These are phyloP conservation scores for Leucania comma DNA, from an alignment of 2,888 invertebrate genomes.

Conservation along the genomic window DNA sequence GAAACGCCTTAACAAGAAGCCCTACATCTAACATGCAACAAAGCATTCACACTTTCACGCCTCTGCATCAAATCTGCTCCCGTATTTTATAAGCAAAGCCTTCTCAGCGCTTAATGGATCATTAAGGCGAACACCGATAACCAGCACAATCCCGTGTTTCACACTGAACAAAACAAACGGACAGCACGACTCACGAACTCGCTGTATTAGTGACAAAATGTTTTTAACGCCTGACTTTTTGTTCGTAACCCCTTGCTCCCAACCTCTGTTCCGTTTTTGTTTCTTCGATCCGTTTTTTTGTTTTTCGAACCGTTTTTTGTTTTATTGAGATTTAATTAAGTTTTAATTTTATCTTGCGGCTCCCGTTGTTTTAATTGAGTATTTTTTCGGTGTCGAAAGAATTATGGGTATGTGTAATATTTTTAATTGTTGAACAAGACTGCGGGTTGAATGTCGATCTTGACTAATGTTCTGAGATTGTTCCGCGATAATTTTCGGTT, in stretches of 20 bases:
- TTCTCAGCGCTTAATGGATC: conserved; percentile 63
- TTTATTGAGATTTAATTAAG: conserved; percentile 88
- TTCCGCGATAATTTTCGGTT: conserved; percentile 53
- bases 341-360: conserved; percentile 88
- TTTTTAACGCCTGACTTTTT: conserved; percentile 77
- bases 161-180: conserved; percentile 64
- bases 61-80: conserved; percentile 44
- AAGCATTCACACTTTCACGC: conserved; percentile 54
- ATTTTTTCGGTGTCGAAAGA: conserved; percentile 74
- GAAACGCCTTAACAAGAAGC: neutral
- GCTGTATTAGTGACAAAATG: conserved; percentile 82
- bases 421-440: conserved; percentile 70
- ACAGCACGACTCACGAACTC: conserved; percentile 65
- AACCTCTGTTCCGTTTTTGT: conserved; percentile 61
- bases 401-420: conserved; percentile 72
- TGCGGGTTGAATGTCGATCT: conserved; percentile 53
- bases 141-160: conserved; percentile 66
- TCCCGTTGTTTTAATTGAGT: conserved; percentile 82
- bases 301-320: conserved; percentile 69
- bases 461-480: conserved; percentile 65
- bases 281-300: conserved; percentile 61
- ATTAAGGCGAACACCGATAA: conserved; percentile 68
- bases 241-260: conserved; percentile 39
- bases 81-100: conserved; percentile 62
- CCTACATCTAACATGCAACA: conserved; percentile 26